Percentiles rank a stretch among this genome's conserved stretches.
phyloP scores from a whole-genome alignment of 2,797 vertebrate species.

The Manis javanica region DNA sequence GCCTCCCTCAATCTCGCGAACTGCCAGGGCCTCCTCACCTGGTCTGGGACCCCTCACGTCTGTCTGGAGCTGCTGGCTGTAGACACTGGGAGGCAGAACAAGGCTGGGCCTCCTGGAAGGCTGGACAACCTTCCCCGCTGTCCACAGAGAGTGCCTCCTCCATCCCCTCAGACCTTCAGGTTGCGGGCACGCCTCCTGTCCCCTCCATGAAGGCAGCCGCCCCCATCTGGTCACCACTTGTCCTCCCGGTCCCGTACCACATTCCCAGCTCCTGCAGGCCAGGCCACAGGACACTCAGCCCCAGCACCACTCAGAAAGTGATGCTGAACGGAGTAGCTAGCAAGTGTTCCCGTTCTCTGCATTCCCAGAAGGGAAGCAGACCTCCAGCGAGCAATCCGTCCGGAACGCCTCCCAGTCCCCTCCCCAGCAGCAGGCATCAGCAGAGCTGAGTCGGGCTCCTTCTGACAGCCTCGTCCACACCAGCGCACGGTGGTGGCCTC shows the following conservation, averaged over 20 bases:
- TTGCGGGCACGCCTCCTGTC: rapidly evolving
- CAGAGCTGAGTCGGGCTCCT: no score
- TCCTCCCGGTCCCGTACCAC: background rate
- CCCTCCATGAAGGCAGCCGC: background rate
- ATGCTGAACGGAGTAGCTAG: no score
- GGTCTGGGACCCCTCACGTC: no score
- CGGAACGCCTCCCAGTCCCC: rapidly evolving
- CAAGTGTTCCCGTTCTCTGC: no score
- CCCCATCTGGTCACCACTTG: rapidly evolving
- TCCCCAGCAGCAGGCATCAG: rapidly evolving
- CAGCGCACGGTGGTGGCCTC: rapidly evolving
- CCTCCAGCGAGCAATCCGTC: background rate
- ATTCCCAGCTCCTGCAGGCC: background rate
- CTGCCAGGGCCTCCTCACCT: background rate
- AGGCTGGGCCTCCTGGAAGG: background rate
- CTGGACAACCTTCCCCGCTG: no score
- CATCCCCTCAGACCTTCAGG: background rate
- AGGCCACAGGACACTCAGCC: rapidly evolving
- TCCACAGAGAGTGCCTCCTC: rapidly evolving
- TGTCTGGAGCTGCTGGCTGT: background rate
- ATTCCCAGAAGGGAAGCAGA: background rate
- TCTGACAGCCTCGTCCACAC: no score
- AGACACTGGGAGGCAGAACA: background rate
- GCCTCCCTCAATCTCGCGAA: background rate
- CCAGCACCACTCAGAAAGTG: background rate